Evolutionary conservation across 2,888 invertebrate genomes (phyloP).

Genomic region (Achlya flavicornis): DNA sequence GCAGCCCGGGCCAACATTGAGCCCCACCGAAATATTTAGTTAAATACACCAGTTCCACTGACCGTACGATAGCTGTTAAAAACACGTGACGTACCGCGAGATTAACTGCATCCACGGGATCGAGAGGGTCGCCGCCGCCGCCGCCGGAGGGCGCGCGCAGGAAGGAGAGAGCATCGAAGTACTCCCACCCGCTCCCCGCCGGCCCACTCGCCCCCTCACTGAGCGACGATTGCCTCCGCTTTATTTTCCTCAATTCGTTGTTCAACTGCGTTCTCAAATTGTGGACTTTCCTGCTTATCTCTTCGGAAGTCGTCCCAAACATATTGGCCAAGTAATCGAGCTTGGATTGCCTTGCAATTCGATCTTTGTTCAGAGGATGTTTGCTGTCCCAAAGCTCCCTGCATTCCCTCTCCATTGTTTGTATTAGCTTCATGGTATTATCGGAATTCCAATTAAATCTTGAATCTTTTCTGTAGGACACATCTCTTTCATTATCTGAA

Average conservation of each 20-base stretch:
- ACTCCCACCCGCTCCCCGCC: constrained; percentile 70
- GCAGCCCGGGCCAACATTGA: neutral
- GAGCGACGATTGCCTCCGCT: constrained; percentile 48
- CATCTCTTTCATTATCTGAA: constrained; percentile 51
- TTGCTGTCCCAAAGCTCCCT: constrained; percentile 71
- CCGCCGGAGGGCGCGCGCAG: constrained; percentile 49
- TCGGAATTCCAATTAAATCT: constrained; percentile 63
- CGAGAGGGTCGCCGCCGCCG: constrained; percentile 49
- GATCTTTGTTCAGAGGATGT: constrained; percentile 61
- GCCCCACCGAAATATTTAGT: neutral
- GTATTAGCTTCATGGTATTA: constrained; percentile 67
- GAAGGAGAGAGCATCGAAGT: constrained; percentile 72
- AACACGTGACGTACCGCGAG: constrained; percentile 57
- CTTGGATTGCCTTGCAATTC: constrained; percentile 54
- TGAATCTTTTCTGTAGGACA: constrained; percentile 34
- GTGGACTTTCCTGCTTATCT: constrained; percentile 72
- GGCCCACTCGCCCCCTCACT: constrained; percentile 32
- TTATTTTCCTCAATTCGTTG: constrained; percentile 73
- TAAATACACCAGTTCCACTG: neutral
- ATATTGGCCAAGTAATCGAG: constrained; percentile 64
- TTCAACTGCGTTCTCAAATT: constrained; percentile 75
- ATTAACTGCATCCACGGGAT: constrained; percentile 64
- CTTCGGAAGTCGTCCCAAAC: constrained; percentile 67
- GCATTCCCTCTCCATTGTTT: constrained; percentile 65
- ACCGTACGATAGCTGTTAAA: neutral